Evolutionary conservation across 2,888 invertebrate species (phyloP).

Genomic region (Lasioglossum morio): DNA sequence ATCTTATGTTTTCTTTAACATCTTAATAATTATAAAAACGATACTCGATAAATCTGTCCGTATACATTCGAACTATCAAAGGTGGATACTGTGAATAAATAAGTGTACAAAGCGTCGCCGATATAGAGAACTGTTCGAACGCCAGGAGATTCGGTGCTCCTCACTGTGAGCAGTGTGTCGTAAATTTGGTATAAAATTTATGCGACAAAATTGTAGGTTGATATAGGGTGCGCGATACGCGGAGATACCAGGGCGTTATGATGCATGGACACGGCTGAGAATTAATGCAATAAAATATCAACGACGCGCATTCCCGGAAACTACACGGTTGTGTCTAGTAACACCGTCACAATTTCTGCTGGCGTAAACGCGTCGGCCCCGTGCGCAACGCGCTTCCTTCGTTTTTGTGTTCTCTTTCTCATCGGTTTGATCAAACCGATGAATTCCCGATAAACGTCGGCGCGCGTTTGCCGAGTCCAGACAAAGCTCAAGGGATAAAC

Average conservation of each 20-base stretch:
- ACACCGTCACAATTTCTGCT: background rate
- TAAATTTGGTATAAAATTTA: slow-evolving; percentile 61
- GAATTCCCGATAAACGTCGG: slow-evolving; percentile 19
- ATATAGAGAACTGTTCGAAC: slow-evolving; percentile 21
- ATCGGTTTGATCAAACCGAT: slow-evolving; percentile 14
- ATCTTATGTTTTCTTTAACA: background rate
- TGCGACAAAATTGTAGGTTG: slow-evolving; percentile 55
- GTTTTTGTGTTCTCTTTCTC: background rate
- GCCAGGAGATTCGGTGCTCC: slow-evolving; percentile 30
- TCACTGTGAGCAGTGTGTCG: slow-evolving; percentile 27
- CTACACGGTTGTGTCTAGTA: background rate
- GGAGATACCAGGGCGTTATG: slow-evolving; percentile 48
- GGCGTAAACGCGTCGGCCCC: slow-evolving; percentile 16
- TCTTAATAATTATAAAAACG: background rate
- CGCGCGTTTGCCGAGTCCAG: background rate
- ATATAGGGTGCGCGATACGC: slow-evolving; percentile 41
- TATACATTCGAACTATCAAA: background rate
- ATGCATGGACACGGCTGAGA: slow-evolving; percentile 47
- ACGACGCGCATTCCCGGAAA: slow-evolving; percentile 20
- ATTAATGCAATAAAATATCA: slow-evolving; percentile 67
- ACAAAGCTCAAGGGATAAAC: background rate
- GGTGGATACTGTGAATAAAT: slow-evolving; percentile 8
- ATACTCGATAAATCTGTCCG: background rate
- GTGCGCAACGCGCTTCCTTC: background rate
- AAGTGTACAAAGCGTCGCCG: slow-evolving; percentile 8